phyloP scores from a whole-genome alignment of 2,113 vertebrate genomes.

The Brevimyrus niger region DNA sequence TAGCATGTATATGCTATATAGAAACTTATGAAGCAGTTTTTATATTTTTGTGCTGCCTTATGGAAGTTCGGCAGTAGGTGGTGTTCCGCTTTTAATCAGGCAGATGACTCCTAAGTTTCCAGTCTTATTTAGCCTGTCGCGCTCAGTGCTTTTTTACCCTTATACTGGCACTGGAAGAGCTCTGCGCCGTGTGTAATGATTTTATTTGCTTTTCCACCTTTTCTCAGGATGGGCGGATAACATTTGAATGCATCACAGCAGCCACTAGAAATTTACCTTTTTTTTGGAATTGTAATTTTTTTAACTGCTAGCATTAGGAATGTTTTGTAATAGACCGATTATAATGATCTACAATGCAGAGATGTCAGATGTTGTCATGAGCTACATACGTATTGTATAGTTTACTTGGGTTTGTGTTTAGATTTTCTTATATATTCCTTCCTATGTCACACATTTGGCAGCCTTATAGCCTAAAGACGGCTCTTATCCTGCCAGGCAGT shows the following conservation, averaged over 20 bases:
- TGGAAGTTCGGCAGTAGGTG: slow-evolving; percentile 60
- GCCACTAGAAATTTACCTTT: slow-evolving; percentile 57
- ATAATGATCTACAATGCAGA: slow-evolving; percentile 41
- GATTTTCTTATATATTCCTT: not conserved
- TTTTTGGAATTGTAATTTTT: slow-evolving; percentile 63
- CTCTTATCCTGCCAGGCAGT: not conserved
- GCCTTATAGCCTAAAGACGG: no score
- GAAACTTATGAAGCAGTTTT: slow-evolving; percentile 64
- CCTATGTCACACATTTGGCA: not conserved
- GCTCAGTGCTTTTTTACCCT: slow-evolving; percentile 62
- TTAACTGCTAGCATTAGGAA: slow-evolving; percentile 47
- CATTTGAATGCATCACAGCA: slow-evolving; percentile 65
- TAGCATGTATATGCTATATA: slow-evolving; percentile 73
- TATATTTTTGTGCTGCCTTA: slow-evolving; percentile 69
- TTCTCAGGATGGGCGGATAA: slow-evolving; percentile 37
- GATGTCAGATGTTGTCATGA: slow-evolving; percentile 31
- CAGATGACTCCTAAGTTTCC: slow-evolving; percentile 48
- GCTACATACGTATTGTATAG: not conserved
- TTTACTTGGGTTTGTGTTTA: not conserved
- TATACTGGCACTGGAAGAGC: slow-evolving; percentile 52
- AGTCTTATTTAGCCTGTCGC: slow-evolving; percentile 62
- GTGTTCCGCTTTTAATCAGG: slow-evolving; percentile 51
- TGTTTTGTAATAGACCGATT: slow-evolving; percentile 50
- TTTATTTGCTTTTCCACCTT: slow-evolving; percentile 72
- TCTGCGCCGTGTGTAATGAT: slow-evolving; percentile 72